Evolutionary conservation across 2,113 vertebrate species (phyloP).

Genomic region (Cyprinodon tularosa): DNA sequence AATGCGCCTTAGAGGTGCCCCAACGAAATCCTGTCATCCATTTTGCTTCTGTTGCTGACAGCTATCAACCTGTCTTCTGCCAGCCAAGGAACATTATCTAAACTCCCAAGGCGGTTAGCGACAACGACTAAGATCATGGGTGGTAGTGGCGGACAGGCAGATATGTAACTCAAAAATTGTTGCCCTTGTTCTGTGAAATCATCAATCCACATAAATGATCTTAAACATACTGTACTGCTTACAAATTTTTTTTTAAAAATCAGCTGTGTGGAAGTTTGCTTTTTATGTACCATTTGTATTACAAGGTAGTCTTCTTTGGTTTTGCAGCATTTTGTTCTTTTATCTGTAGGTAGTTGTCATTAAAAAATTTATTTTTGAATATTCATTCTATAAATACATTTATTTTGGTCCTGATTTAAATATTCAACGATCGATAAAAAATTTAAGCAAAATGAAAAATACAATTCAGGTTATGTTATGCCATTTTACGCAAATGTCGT

Average conservation of each 20-base stretch:
- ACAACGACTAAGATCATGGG: slow-evolving; percentile 88
- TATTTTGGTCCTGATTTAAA: background rate
- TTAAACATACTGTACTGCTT: background rate
- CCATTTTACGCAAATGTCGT: no score
- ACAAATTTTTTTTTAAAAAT: background rate
- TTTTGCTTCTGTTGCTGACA: slow-evolving; percentile 95
- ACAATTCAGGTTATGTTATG: background rate
- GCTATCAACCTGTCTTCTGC: slow-evolving; percentile 97
- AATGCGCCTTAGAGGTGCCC: slow-evolving; percentile 97
- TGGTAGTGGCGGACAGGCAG: slow-evolving; percentile 92
- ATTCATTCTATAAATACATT: background rate
- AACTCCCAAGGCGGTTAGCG: slow-evolving; percentile 93
- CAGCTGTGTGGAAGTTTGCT: slow-evolving; percentile 1
- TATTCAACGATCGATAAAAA: background rate
- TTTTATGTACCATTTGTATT: background rate
- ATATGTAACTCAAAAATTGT: slow-evolving; percentile 94
- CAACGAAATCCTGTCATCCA: slow-evolving; percentile 97
- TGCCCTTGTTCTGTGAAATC: slow-evolving; percentile 85
- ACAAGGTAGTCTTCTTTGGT: background rate
- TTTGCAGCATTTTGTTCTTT: background rate
- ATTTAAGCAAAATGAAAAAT: background rate
- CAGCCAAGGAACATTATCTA: slow-evolving; percentile 97
- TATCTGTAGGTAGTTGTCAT: background rate
- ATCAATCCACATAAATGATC: slow-evolving; percentile 16
- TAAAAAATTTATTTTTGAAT: background rate